Evolutionary conservation across 2,113 vertebrate genomes (phyloP), one percentile per base, ranked within the genome.

Genomic region (Eclectus roratus): DNA sequence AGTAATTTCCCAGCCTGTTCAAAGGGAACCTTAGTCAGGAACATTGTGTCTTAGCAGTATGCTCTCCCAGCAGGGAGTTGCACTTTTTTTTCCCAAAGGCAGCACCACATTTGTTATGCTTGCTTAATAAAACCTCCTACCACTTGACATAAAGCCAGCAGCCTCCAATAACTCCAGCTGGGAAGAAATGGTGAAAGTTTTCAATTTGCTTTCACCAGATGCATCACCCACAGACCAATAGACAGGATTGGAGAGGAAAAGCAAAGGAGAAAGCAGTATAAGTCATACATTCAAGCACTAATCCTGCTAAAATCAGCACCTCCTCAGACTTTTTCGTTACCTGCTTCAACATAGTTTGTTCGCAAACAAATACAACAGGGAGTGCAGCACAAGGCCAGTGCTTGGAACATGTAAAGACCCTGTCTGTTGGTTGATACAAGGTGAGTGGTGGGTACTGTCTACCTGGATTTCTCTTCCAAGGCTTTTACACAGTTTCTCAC

Each of bases 61-160:
- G 78, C 78, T 73, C 85, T 77, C 64, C 64, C 91, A 91, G 86
- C 70, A 81, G 77, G 65, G 80, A 89, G 70, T 44, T 73, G 35
- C 29, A 37, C 47, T 53, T 79, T 84, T 79, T 58, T 79, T 89
- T 84, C 72, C 93, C 64, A 60, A 79, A 80, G 43, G 65, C 83
- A 78, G 72, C 37, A 80, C 33, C 43, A 68, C 68, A 74, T 71
- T 56, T 31, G 44, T 31, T n/a, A 33, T 27, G 55, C 43, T 87
- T 71, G 58, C 72, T 90, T 86, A 94, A 90, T 65, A 90, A 88
- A 94, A 55, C 88, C 72, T 94, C 85, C 94, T 33, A 94, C 82
- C 17, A 64, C 85, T 80, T 96, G 85, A 86, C 31, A 41, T 53
- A 83, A 85, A 9, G 71, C 69, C 80, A 93, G 53, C 9, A 89